These are phyloP conservation scores for Chloropsis hardwickii DNA, from an alignment of 2,113 vertebrate species.

Conservation along the genomic window DNA sequence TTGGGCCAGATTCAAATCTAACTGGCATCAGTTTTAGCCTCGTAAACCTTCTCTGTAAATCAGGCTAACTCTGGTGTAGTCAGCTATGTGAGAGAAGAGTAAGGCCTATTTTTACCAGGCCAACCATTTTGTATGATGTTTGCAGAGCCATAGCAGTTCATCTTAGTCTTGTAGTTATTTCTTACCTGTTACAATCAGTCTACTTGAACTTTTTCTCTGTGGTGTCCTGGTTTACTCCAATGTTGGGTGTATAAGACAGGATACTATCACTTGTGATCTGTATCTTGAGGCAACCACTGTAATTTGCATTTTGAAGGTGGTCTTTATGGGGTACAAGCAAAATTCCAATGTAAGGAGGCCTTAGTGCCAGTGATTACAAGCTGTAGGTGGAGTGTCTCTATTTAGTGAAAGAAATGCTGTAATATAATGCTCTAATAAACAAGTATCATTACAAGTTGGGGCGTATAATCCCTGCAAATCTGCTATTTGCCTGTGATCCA, in stretches of 20 bases:
- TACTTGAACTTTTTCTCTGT: not conserved
- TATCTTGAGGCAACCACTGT: not conserved
- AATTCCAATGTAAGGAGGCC: not conserved
- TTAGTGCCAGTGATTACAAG: not conserved
- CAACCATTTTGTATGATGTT: not conserved
- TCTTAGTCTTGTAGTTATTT: not conserved
- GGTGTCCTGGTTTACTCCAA: not conserved
- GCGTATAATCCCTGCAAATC: not conserved
- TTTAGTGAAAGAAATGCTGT: not conserved
- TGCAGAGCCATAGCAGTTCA: not conserved
- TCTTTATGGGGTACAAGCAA: not conserved
- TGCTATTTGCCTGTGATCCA: not conserved
- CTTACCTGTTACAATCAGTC: not conserved
- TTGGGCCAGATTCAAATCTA: conserved; percentile 11
- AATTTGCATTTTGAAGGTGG: not conserved
- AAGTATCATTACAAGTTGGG: not conserved
- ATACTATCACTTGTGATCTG: not conserved
- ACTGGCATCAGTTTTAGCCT: not conserved
- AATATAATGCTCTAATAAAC: not conserved
- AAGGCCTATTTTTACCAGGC: not conserved
- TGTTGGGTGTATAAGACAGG: not conserved
- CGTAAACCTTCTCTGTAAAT: not conserved
- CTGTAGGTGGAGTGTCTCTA: not conserved
- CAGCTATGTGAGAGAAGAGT: not conserved
- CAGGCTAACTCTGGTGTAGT: not conserved